Conservation (phyloP, 2,888 invertebrate genomes). For the Parthenolecanium corni region DNA sequence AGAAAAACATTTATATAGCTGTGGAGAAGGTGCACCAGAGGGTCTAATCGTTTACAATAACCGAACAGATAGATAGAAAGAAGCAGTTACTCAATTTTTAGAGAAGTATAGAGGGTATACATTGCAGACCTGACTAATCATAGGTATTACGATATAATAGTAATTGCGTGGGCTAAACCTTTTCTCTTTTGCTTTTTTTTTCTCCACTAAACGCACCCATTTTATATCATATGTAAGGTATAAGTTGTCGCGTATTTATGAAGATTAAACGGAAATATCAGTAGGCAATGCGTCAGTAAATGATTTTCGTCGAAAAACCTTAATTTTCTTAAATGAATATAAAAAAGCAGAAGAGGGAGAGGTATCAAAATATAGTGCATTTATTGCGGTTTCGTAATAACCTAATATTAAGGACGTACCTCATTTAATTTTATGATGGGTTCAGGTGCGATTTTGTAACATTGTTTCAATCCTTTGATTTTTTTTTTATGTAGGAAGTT, state of each 20-base stretch:
- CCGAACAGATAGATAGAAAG: not conserved
- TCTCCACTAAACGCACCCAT: constrained; percentile 20
- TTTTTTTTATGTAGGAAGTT: no score
- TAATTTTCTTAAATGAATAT: not conserved
- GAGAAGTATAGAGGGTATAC: not conserved
- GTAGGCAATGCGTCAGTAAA: not conserved
- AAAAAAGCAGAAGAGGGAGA: no score
- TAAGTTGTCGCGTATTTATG: constrained; percentile 1
- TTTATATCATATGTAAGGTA: constrained; percentile 14
- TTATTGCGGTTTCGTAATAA: not conserved
- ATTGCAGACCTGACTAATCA: constrained; percentile 27
- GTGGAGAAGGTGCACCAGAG: constrained; percentile 24
- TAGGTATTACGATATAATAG: constrained; percentile 26
- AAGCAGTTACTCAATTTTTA: constrained; percentile 14
- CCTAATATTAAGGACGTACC: not conserved
- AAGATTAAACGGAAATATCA: not conserved
- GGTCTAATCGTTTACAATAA: constrained; percentile 27
- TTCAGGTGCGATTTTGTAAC: no score
- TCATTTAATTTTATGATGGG: no score
- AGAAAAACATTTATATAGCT: not conserved
- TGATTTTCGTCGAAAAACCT: not conserved
- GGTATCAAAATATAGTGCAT: not conserved
- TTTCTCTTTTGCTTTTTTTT: constrained; percentile 1
- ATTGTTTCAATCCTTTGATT: no score
- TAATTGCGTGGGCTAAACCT: constrained; percentile 29